Percentiles rank a stretch among this genome's conserved stretches.
These are phyloP conservation scores for Perithous albicinctus DNA, from an alignment of 2,888 invertebrate genomes.

Conservation along the genomic window DNA sequence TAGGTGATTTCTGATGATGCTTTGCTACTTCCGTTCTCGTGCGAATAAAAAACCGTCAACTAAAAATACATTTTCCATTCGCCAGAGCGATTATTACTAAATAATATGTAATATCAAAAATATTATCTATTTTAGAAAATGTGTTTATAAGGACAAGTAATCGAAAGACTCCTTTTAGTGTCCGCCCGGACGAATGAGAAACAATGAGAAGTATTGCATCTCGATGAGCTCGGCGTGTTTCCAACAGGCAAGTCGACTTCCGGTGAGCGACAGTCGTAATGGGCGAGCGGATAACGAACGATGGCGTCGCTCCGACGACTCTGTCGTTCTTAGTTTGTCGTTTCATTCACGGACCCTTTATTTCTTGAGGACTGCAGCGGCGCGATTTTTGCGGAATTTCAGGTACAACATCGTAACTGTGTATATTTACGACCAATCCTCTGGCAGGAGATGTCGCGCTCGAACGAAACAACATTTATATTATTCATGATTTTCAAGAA, in stretches of 20 bases:
- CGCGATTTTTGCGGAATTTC: conserved; percentile 73
- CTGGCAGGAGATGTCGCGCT: conserved; percentile 35
- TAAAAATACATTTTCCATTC: conserved; percentile 13
- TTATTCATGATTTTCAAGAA: background rate
- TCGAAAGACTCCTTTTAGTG: background rate
- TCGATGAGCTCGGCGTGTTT: conserved; percentile 43
- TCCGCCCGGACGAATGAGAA: background rate
- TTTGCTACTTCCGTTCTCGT: background rate
- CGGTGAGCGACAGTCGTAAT: conserved; percentile 62
- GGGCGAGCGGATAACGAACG: conserved; percentile 35
- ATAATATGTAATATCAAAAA: background rate
- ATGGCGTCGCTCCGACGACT: conserved; percentile 71
- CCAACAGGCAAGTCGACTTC: conserved; percentile 52
- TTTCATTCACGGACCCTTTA: conserved; percentile 75
- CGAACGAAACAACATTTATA: background rate
- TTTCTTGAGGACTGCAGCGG: conserved; percentile 67
- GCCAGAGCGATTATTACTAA: background rate
- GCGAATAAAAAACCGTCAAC: background rate
- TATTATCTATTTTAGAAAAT: background rate
- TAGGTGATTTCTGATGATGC: background rate
- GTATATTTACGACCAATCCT: conserved; percentile 68
- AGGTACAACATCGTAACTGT: conserved; percentile 67
- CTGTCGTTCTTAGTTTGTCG: conserved; percentile 68
- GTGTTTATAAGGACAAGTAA: background rate
- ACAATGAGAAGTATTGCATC: background rate